These are phyloP conservation scores for Dione vanillae DNA, from an alignment of 2,888 invertebrate genomes.

Conservation along the genomic window DNA sequence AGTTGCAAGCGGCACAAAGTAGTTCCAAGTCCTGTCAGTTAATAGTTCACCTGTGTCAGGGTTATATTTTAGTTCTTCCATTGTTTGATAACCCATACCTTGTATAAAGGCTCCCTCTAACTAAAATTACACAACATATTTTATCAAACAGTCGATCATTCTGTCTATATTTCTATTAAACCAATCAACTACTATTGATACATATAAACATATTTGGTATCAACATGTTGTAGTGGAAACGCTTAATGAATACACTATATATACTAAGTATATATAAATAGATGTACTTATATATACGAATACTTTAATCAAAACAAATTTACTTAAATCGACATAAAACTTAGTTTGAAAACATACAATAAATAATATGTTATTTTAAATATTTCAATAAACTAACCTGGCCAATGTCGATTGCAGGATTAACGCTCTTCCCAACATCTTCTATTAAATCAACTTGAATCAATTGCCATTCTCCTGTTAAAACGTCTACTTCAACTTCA, in stretches of 20 bases:
- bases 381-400: slow-evolving; percentile 77
- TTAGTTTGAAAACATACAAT: no score
- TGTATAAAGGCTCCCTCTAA: slow-evolving; percentile 90
- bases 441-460: slow-evolving; percentile 86
- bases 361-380: no score
- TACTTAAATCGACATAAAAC: no score
- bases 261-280: no score
- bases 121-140: slow-evolving; percentile 49
- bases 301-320: no score
- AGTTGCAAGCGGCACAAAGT: slow-evolving; percentile 88
- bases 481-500: slow-evolving; percentile 89
- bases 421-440: slow-evolving; percentile 87
- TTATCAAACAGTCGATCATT: background rate
- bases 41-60: slow-evolving; percentile 86
- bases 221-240: no score
- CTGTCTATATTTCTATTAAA: background rate
- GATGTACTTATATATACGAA: no score
- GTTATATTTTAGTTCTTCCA: slow-evolving; percentile 87
- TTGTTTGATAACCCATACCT: slow-evolving; percentile 90
- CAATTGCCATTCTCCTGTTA: slow-evolving; percentile 88
- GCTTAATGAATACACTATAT: no score
- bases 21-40: slow-evolving; percentile 91
- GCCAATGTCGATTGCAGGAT: slow-evolving; percentile 87
- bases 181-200: no score
- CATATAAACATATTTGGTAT: no score